Conservation (phyloP, 2,888 invertebrate genomes). For the Desoria tigrina region DNA sequence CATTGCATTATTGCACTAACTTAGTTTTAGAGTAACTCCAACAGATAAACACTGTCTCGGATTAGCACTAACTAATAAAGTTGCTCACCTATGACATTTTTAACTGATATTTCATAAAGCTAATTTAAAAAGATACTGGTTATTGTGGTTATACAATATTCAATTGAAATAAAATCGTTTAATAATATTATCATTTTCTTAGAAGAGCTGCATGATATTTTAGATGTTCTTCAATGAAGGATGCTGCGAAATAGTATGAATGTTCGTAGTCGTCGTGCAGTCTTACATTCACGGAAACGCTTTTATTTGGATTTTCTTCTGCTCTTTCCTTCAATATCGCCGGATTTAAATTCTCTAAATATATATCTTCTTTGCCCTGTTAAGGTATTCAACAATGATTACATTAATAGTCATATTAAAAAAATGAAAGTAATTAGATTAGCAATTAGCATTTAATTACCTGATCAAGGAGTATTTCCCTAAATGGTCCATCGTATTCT, state of each 20-base stretch:
- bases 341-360: conserved; percentile 78
- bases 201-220: conserved; percentile 76
- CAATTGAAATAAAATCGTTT: too few species aligned
- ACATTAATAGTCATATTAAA: neutral
- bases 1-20: too few species aligned
- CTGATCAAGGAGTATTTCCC: conserved; percentile 67
- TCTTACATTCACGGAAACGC: conserved; percentile 66
- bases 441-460: too few species aligned
- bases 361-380: conserved; percentile 80
- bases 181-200: too few species aligned
- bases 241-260: conserved; percentile 86
- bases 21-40: too few species aligned
- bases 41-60: too few species aligned
- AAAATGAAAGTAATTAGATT: too few species aligned
- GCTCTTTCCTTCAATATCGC: conserved; percentile 77
- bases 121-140: too few species aligned
- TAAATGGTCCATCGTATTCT: conserved; percentile 76
- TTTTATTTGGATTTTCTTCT: conserved; percentile 62
- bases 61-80: too few species aligned
- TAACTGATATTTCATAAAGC: too few species aligned
- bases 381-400: conserved; percentile 1
- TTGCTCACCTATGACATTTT: too few species aligned
- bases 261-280: conserved; percentile 88
- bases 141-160: too few species aligned
- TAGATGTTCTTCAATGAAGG: conserved; percentile 90